Base-by-base conservation (phyloP, 2,888 invertebrate genomes). In the Galerucella nymphaeae region DNA sequence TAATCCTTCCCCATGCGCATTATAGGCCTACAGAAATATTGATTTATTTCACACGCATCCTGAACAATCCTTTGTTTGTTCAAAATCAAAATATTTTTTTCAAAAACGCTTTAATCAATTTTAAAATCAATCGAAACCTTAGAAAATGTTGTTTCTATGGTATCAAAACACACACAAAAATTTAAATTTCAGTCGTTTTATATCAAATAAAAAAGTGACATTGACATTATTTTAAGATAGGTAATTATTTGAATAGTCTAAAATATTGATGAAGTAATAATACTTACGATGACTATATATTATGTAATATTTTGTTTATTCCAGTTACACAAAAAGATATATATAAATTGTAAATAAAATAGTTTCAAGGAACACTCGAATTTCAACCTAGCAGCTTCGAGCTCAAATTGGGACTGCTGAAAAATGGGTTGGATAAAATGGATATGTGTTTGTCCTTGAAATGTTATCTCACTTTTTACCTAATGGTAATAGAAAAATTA, bases 31-130 rank as follows among this genome's bases (percentile, higher is more conserved):
- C 9, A 10, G 62, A 42, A 57, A 45, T 70, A 70, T 70, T 57
- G 70, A 70, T 70, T 62, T 59, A 30, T 18, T 38, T n/a, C 55
- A 45, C 45, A 11, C n/a, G 61, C 10, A 42, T 30, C 30, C 30
- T 1, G 8, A 59, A 69, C 45, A 20, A 63, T 30, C 63, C 70
- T 63, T 70, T 70, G 70, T 70, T 70, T 63, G 64, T 23, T 45
- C 23, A 70, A 70, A 61, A 57, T 18, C 61, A 66, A 57, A 59
- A 2, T 18, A 18, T 18, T 16, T 16, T 18, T 16, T 53, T 65
- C 11, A 18, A 42, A 14, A 50, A 50, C 10, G 11, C 10, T 42
- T 5, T 8, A 59, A 61, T 67, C 67, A 48, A 67, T 48, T 48
- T 61, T 23, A 23, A 65, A 65, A 65, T 66, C 58, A 42, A 66